Evolutionary conservation across 2,113 vertebrate genomes (phyloP), one percentile per base, ranked within the genome.

Genomic region (Calidris pygmaea): DNA sequence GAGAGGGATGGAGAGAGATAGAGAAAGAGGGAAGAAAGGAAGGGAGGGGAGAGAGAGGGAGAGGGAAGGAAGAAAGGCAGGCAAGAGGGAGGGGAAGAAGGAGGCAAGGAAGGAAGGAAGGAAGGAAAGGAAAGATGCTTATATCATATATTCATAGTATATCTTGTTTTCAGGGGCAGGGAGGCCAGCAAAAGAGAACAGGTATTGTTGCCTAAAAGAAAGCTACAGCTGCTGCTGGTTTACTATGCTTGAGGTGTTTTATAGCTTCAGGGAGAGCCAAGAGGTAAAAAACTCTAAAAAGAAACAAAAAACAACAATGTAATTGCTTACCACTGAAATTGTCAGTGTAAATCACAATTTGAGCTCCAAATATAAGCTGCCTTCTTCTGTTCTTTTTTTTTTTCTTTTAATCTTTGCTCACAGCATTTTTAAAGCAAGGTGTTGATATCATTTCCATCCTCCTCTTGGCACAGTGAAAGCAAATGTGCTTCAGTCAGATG

Each of bases 401-500:
- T 66, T 43, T 68, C 52, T 35, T 21, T 37, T 21, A 27, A 80
- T 91, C 86, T 89, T 83, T 95, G 78, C 88, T 94, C 50, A 30
- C 48, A 83, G 73, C 23, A 15, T 94, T 93, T 92, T 94, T 68
- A 58, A 92, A 92, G 71, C 55, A 95, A 96, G 83, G 86, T 95
- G 89, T 83, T 95, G 87, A 85, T 96, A 85, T 43, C 86, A 41
- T 93, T 94, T 87, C 37, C 83, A 91, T 72, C 72, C 85, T 93
- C 58, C 50, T 90, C 59, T 77, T 95, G 87, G 87, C 95, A 96
- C 58, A 87, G 63, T 56, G 55, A 71, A 79, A 86, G 81, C 74
- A 86, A 96, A 89, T 85, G 73, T 92, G 89, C 74, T 74, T 84
- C 83, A 96, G 84, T 96, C 88, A 97, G 93, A 92, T 95, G 89